Percentiles rank a stretch among this genome's conserved stretches.
Evolutionary conservation across 2,888 invertebrate genomes (phyloP).

Genomic region (Tridacna crocea): DNA sequence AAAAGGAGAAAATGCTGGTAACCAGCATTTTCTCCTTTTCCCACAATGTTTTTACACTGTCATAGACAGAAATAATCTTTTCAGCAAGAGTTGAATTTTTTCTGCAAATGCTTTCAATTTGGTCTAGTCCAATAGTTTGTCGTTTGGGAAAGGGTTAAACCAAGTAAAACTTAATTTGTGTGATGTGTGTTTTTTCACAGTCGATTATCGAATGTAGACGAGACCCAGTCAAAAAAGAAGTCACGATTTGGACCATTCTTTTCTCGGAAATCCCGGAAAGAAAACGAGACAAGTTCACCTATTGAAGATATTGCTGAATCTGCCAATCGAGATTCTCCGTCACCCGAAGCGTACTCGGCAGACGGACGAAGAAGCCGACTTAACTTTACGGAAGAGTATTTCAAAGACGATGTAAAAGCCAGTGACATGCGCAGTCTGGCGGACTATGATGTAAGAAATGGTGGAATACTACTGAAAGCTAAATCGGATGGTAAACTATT

Average conservation of each 20-base stretch:
- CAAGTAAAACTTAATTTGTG: too few relatives aligned
- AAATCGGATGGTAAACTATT: slow-evolving; percentile 1
- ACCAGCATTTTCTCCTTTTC: not conserved
- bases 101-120: too few relatives aligned
- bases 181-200: not conserved
- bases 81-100: too few relatives aligned
- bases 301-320: not conserved
- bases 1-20: not conserved
- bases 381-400: slow-evolving; percentile 14
- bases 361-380: slow-evolving; percentile 16
- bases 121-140: too few relatives aligned
- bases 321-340: not conserved
- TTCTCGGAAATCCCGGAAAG: slow-evolving; percentile 1
- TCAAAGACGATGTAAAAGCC: slow-evolving; percentile 37
- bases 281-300: not conserved
- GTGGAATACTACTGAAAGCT: not conserved
- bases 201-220: not conserved
- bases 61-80: not conserved
- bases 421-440: not conserved
- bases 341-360: slow-evolving; percentile 7
- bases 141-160: too few relatives aligned
- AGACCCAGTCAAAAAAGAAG: not conserved
- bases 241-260: not conserved
- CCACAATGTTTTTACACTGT: not conserved
- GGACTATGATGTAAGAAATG: not conserved